A percentile compares a stretch with the other conserved stretches of the same genome.
phyloP scores from a whole-genome alignment of 2,797 vertebrate species.

The Gymnothorax reevesii region DNA sequence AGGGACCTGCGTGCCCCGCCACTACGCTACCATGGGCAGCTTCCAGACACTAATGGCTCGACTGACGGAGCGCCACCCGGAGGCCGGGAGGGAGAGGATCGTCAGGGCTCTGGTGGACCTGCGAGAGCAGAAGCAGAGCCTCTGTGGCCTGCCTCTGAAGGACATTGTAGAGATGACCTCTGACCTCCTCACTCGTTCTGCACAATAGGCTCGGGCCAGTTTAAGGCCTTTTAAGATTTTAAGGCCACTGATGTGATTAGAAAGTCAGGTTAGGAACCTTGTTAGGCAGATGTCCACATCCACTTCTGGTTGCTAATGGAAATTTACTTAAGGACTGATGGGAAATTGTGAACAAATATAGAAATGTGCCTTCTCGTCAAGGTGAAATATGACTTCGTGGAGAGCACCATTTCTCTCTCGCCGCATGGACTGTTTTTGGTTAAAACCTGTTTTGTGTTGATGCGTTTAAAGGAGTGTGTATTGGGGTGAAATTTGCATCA shows the following conservation, averaged over 20 bases:
- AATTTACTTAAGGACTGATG: no score
- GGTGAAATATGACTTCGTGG: no score
- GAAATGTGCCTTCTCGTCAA: no score
- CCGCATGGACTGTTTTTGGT: no score
- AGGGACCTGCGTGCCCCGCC: conserved; percentile 57
- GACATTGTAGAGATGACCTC: conserved; percentile 66
- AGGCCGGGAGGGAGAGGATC: conserved; percentile 48
- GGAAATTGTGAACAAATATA: no score
- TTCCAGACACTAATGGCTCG: conserved; percentile 62
- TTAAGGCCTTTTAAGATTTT: not conserved
- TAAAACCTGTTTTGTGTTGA: not conserved
- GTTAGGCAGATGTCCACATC: no score
- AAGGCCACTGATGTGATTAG: no score
- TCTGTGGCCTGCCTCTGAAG: conserved; percentile 54
- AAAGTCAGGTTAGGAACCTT: no score
- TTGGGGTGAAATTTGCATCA: not conserved
- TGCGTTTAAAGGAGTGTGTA: not conserved
- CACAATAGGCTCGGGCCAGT: not conserved
- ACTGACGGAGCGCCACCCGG: conserved; percentile 58
- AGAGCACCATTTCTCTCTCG: no score
- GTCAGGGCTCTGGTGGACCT: conserved; percentile 61
- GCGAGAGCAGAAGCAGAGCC: conserved; percentile 45
- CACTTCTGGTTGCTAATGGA: no score
- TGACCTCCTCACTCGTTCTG: conserved; percentile 52
- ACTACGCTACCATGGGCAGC: conserved; percentile 61